Conservation (phyloP, 53 echinoderm and acorn worm species). For the Stichopus horrens region DNA sequence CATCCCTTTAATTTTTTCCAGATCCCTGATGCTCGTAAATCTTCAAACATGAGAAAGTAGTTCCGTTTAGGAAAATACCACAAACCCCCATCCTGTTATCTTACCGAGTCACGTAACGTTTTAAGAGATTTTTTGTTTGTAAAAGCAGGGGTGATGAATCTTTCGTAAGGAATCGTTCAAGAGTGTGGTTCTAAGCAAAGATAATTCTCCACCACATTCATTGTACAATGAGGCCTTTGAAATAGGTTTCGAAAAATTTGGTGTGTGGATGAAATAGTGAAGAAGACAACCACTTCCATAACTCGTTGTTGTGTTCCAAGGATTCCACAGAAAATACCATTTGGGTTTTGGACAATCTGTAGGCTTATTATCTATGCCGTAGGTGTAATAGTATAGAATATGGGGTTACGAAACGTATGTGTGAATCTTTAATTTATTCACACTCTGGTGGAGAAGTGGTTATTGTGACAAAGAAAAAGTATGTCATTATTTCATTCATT, state of each 20-base stretch:
- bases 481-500: too few relatives aligned
- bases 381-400: too few relatives aligned
- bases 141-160: neutral
- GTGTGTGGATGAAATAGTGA: too few relatives aligned
- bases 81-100: neutral
- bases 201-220: neutral
- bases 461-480: too few relatives aligned
- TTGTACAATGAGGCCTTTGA: neutral
- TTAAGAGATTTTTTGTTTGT: neutral
- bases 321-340: too few relatives aligned
- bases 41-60: neutral
- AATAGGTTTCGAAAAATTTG: neutral
- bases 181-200: neutral
- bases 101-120: neutral
- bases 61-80: neutral
- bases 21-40: neutral
- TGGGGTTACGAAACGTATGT: too few relatives aligned
- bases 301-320: too few relatives aligned
- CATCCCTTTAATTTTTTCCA: neutral
- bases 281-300: too few relatives aligned
- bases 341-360: too few relatives aligned
- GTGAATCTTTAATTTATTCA: too few relatives aligned
- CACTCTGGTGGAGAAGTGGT: too few relatives aligned
- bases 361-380: too few relatives aligned
- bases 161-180: neutral